Percentiles rank a stretch among this genome's conserved stretches.
Evolutionary conservation across 2,888 invertebrate genomes (phyloP).

Genomic region (Ectemnius continuus): DNA sequence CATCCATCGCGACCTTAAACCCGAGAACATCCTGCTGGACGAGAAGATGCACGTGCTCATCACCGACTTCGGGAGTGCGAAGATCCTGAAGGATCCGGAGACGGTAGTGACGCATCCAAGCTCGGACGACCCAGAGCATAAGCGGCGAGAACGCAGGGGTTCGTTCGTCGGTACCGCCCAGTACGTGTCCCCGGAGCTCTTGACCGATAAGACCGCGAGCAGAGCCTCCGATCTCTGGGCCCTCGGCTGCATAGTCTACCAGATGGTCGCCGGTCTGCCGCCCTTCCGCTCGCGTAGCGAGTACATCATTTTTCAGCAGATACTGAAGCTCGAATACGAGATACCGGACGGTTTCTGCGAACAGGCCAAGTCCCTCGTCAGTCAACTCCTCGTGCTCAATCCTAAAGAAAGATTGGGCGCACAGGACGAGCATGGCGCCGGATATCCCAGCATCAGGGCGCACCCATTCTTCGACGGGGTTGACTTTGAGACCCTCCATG

Average conservation of each 20-base stretch:
- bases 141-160: conserved; percentile 82
- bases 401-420: conserved; percentile 91
- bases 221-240: conserved; percentile 97
- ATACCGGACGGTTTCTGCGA: conserved; percentile 95
- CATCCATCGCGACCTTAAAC: conserved; percentile 97
- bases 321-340: conserved; percentile 92
- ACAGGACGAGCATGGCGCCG: conserved; percentile 83
- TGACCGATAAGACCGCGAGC: conserved; percentile 88
- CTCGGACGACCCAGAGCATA: conserved; percentile 54
- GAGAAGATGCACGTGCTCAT: conserved; percentile 97
- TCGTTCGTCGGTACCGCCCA: conserved; percentile 99
- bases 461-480: conserved; percentile 93
- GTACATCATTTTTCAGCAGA: conserved; percentile 97
- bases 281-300: conserved; percentile 96
- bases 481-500: conserved; percentile 89
- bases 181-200: conserved; percentile 98
- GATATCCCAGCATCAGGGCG: conserved; percentile 89
- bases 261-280: conserved; percentile 96
- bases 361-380: conserved; percentile 92
- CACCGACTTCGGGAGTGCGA: conserved; percentile 98
- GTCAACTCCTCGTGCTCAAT: conserved; percentile 90
- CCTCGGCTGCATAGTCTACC: conserved; percentile 96
- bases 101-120: conserved; percentile 46
- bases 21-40: conserved; percentile 97
- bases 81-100: conserved; percentile 82